Evolutionary conservation across 2,888 invertebrate species (phyloP).

Genomic region (Oxyteleia sp.): DNA sequence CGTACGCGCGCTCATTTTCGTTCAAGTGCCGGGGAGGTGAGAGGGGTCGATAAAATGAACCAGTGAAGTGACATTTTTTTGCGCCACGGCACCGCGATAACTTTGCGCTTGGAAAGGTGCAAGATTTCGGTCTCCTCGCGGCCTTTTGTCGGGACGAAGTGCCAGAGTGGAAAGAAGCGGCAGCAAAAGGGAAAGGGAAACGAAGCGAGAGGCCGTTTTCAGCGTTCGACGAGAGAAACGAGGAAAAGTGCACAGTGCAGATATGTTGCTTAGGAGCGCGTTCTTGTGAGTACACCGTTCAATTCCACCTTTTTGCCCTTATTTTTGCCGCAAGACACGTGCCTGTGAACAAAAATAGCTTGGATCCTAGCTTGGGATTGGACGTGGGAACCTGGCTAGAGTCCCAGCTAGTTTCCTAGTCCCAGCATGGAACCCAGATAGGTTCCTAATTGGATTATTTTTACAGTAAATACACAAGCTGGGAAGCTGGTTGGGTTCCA

Average conservation of each 20-base stretch:
- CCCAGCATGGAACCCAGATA: too few relatives aligned
- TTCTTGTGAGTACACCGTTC: slow-evolving; percentile 83
- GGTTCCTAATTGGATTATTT: too few relatives aligned
- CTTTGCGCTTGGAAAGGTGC: slow-evolving; percentile 35
- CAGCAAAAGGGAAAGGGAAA: slow-evolving; percentile 64
- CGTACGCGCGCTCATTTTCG: not conserved
- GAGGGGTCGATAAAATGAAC: slow-evolving; percentile 42
- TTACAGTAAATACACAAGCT: too few relatives aligned
- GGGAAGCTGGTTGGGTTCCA: too few relatives aligned
- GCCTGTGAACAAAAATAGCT: too few relatives aligned
- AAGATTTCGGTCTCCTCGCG: slow-evolving; percentile 46
- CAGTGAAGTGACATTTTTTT: slow-evolving; percentile 63
- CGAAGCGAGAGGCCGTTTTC: slow-evolving; percentile 62
- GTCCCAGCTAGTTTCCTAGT: too few relatives aligned
- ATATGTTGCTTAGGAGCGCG: slow-evolving; percentile 84
- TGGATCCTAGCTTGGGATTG: too few relatives aligned
- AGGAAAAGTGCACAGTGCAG: slow-evolving; percentile 80
- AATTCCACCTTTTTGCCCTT: slow-evolving; percentile 30
- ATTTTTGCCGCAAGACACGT: too few relatives aligned
- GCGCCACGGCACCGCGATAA: not conserved
- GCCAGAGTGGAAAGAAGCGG: slow-evolving; percentile 60
- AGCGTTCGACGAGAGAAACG: slow-evolving; percentile 66
- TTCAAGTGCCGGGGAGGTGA: slow-evolving; percentile 63
- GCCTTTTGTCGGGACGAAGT: slow-evolving; percentile 49
- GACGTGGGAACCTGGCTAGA: too few relatives aligned